Evolutionary conservation across 2,113 vertebrate species (phyloP).

Genomic region (Perca schrenkii): DNA sequence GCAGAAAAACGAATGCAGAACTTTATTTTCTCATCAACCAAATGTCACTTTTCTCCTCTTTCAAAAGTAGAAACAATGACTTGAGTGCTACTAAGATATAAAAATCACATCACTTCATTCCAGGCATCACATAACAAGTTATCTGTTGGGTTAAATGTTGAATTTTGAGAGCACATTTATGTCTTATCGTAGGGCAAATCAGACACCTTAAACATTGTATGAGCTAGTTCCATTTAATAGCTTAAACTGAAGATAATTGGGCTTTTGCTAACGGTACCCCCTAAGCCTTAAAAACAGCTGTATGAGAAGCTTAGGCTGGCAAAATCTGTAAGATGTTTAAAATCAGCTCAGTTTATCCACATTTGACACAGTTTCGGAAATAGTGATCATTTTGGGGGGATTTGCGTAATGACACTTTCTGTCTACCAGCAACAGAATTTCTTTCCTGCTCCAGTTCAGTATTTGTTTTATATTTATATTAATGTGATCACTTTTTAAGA

Average conservation of each 20-base stretch:
- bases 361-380: background rate
- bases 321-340: background rate
- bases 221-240: background rate
- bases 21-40: background rate
- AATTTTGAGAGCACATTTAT: background rate
- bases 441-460: too few species aligned
- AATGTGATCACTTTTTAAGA: too few species aligned
- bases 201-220: background rate
- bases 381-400: too few species aligned
- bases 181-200: background rate
- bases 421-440: too few species aligned
- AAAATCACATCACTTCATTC: background rate
- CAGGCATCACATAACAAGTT: background rate
- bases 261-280: background rate
- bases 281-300: background rate
- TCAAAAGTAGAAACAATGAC: background rate
- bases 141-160: background rate
- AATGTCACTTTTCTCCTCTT: background rate
- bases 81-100: background rate
- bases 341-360: background rate
- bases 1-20: background rate
- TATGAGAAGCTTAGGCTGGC: background rate
- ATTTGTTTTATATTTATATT: too few species aligned
- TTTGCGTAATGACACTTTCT: too few species aligned
- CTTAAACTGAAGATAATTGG: background rate